These are phyloP conservation scores for Gymnocheta viridis DNA, from an alignment of 2,888 invertebrate species.

Conservation along the genomic window DNA sequence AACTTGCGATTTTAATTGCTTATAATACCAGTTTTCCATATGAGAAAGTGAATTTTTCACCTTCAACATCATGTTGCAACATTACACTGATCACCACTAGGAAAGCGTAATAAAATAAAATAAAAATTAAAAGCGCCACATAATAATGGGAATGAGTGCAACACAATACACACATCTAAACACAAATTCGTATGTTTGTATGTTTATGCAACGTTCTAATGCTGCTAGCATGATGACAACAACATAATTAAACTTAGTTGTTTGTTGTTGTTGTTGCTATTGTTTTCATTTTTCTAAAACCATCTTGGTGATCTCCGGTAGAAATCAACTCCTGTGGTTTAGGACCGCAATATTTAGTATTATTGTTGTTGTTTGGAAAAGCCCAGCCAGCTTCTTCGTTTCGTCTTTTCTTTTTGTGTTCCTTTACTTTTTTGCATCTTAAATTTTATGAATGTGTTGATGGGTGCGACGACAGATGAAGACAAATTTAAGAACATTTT, in stretches of 20 bases:
- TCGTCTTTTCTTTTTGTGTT: conserved; percentile 23
- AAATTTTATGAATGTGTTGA: conserved; percentile 64
- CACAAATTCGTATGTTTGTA: not conserved
- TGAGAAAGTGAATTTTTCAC: conserved; percentile 22
- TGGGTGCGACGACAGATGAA: conserved; percentile 71
- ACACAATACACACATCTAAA: not conserved
- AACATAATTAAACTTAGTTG: conserved; percentile 63
- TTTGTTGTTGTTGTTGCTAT: conserved; percentile 12
- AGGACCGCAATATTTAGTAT: conserved; percentile 30
- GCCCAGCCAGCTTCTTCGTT: conserved; percentile 52
- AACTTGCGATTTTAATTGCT: conserved; percentile 38
- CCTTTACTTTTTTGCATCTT: conserved; percentile 1
- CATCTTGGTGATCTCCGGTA: conserved; percentile 28
- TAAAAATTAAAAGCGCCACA: conserved; percentile 39
- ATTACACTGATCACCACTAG: not conserved
- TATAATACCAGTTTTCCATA: conserved; percentile 26
- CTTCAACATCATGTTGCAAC: conserved; percentile 2
- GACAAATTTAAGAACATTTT: conserved; percentile 69
- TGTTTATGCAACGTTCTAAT: conserved; percentile 9
- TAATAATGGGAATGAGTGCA: conserved; percentile 31
- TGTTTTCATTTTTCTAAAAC: conserved; percentile 10
- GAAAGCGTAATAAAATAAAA: not conserved
- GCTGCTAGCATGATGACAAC: conserved; percentile 50
- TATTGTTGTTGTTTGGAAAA: conserved; percentile 39
- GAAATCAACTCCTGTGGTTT: conserved; percentile 58